Base-by-base conservation (phyloP, 2,797 vertebrate genomes). In the Brachyrhaphis roseni region DNA sequence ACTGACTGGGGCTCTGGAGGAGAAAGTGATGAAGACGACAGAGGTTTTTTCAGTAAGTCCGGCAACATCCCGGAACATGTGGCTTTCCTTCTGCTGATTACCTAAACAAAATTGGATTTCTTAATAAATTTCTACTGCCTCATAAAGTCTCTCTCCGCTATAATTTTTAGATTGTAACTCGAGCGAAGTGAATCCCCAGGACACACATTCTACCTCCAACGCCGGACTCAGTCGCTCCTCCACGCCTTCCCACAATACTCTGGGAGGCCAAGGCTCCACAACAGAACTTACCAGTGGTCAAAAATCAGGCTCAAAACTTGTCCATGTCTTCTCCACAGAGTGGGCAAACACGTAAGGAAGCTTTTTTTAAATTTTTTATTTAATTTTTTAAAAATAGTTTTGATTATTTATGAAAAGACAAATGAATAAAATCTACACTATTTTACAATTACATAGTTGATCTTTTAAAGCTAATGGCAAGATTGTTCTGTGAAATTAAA, bases 271-370 rank as follows among this genome's bases (percentile, higher is more conserved):
- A 84, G 96, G 97, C 89, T 92, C 97, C 79, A 91, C 95, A 86
- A 94, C 97, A 77, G 98, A 99, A 89, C 94, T 97, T 78, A 88
- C 95, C 73, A 95, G 96, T 55, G 95, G 96, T 79, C 98, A 97
- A 94, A 99, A 99, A 96, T 95, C 96, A 78, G 97, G 96, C 88
- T 95, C 98, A 90, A 99, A 98, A 96, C 96, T 99, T 78, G 97
- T 99, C 88, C 99, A 99, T 68, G 98, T 99, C 93, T 99, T 99
- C 94, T 99, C 98, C 92, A 99, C 98, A 85, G 98, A 99, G 92
- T 98, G 99, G 97, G 98, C 98, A 89, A 99, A 99, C 96, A 99
- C 99, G 98, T 99, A 97, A 97, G 97, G 90, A 70, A 76, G 26
- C 74, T 57, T 28, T n/a, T 53, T 1, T 8, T 53, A n/a, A n/a